Evolutionary conservation across 2,113 vertebrate species (phyloP), one percentile per base, ranked within the genome.

Genomic region (Myotis davidii): DNA sequence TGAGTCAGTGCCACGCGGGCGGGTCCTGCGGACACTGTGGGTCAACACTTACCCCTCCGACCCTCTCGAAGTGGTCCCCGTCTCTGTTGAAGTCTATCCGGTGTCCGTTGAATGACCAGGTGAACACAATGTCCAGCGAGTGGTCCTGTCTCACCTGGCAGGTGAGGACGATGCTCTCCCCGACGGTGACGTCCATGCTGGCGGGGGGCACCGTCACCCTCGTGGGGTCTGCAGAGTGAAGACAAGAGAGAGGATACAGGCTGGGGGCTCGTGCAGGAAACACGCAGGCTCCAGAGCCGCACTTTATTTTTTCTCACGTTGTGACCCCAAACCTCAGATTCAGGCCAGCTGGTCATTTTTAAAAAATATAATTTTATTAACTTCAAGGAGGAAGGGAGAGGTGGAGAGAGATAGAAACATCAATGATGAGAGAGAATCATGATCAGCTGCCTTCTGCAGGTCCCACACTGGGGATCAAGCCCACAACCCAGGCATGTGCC

Each of bases 81-180:
- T 99, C 99, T 95, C 98, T 99, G 64, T 99, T 99, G 4, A 99
- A 99, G 98, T 99, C 99, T 83, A 99, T 99, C 95, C 99, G 98
- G 97, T 99, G 99, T 95, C 99, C 99, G 1, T 99, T 99, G 97
- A 99, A 99, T 1, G 99, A 99, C 99, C 99, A 99, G 94, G 99
- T 99, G 96, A 99, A 99, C 93, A 98, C 96, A 34, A 99, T 99
- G 94, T 99, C 99, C 91, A 99, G 98, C 0, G 99, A 99, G 6
- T 99, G 99, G 94, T 99, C 99, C 0, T 99, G 99, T 54, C 98
- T 99, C 34, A 99, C 99, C 97, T 99, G 99, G 29, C 99, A 99
- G 0, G 99, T 99, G 88, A 99, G 98, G 37, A 99, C 99, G 10
- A 99, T 99, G 91, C 99, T 99, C 48, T 99, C 99, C 12, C 99